Evolutionary conservation across 2,113 vertebrate genomes (phyloP).

Genomic region (Centropus bengalensis): DNA sequence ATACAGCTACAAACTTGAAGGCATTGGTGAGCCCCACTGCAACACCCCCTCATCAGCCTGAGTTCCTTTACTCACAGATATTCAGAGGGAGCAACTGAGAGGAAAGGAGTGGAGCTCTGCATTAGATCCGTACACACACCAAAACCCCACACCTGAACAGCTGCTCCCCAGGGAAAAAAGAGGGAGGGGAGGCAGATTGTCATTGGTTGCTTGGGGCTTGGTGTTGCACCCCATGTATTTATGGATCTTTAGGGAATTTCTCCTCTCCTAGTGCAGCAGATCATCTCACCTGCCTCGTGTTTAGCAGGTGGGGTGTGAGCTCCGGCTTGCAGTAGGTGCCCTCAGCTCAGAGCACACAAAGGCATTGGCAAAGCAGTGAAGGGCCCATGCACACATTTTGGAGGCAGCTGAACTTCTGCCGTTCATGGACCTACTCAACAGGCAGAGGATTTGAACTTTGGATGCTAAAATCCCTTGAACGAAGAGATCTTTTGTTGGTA

Average conservation of each 20-base stretch:
- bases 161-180: neutral
- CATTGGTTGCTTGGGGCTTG: neutral
- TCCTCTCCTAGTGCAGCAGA: neutral
- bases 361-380: neutral
- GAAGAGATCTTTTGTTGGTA: neutral
- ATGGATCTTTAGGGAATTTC: neutral
- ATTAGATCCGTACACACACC: neutral
- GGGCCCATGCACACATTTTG: neutral
- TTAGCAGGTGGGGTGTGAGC: neutral
- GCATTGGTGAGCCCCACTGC: neutral
- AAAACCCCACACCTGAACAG: neutral
- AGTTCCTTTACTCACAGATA: neutral
- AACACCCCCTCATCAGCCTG: neutral
- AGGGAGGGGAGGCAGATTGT: rapidly evolving
- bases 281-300: rapidly evolving
- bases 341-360: too few relatives aligned
- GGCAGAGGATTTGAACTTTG: neutral
- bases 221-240: neutral
- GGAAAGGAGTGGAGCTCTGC: neutral
- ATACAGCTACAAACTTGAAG: neutral
- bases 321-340: neutral
- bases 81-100: neutral
- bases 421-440: neutral
- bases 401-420: neutral
- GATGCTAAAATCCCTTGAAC: neutral